Base-by-base conservation (phyloP, 2,888 invertebrate species). In the Argyresthia goedartella region DNA sequence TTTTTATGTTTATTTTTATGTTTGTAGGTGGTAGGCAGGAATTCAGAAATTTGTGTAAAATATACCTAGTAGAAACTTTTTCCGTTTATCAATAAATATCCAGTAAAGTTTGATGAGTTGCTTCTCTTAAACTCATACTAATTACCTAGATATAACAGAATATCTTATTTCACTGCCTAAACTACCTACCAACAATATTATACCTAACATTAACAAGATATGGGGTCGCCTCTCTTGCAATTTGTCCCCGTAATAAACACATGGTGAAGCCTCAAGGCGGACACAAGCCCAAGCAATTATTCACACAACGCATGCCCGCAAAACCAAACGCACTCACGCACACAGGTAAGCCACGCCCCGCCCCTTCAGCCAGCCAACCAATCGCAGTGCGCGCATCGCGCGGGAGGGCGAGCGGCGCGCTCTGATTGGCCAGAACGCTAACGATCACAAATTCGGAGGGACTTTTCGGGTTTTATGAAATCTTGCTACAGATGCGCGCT, bases 361-460 rank as follows among this genome's bases (percentile, higher is more conserved):
- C 71, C 70, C 67, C 65, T 61, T 55, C 25, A 25, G 3, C 54
- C 58, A 55, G 56, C 57, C 69, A 62, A 59, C 84, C 80, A 82
- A 84, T 82, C 73, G 64, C 63, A 65, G 67, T 69, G 65, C 67
- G 62, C 66, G 70, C 58, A 63, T 72, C 66, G 67, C 75, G 79
- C 81, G 74, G 71, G 73, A 69, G 71, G 73, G 72, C 62, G 59
- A 62, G 69, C 59, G 60, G 56, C 55, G 60, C 68, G 57, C 60
- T 60, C 60, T 67, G 60, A 81, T 85, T 84, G 74, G 84, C 60
- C 56, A 62, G 58, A 60, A 56, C 61, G 63, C 62, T 79, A 80
- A 81, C 80, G 80, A 81, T 81, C 80, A 73, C 66, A 63, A 66
- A 70, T 73, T 77, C 70, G 76, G 73, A 75, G 77, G 80, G 76